Evolutionary conservation across 2,113 vertebrate species (phyloP).

Genomic region (Scophthalmus maximus): DNA sequence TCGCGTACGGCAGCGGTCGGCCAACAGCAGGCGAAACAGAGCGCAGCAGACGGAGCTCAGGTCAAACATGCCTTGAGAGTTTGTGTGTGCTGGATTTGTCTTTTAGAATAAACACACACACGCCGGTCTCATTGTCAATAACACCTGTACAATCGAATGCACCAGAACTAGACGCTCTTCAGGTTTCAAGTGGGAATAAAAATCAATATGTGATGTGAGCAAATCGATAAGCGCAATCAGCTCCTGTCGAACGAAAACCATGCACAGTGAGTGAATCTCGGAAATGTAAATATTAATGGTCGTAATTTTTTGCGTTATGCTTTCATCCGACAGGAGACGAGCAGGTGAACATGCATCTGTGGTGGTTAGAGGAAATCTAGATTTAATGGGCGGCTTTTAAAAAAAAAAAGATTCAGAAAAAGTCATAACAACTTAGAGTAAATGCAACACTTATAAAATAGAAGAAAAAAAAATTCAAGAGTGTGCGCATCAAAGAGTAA

Average conservation of each 20-base stretch:
- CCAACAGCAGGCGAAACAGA: conserved; percentile 20
- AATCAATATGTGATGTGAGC: neutral
- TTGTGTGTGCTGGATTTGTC: neutral
- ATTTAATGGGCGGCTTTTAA: neutral
- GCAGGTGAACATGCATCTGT: conserved; percentile 53
- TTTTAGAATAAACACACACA: neutral
- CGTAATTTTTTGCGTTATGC: neutral
- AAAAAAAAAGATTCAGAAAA: no score
- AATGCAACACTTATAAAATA: no score
- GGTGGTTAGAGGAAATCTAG: neutral
- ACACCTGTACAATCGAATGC: neutral
- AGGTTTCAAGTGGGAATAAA: neutral
- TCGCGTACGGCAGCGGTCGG: conserved; percentile 16
- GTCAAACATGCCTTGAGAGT: conserved; percentile 30
- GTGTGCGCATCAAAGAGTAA: no score
- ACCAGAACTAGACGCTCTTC: neutral
- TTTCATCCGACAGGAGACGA: conserved; percentile 50
- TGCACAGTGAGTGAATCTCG: neutral
- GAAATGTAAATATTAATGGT: neutral
- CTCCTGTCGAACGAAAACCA: conserved; percentile 40
- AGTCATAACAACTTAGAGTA: no score
- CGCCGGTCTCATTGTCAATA: neutral
- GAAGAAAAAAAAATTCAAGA: no score
- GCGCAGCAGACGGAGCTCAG: conserved; percentile 31
- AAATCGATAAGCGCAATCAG: conserved; percentile 5